phyloP scores from a whole-genome alignment of 2,888 invertebrate genomes.

The Balanococcus diminutus region DNA sequence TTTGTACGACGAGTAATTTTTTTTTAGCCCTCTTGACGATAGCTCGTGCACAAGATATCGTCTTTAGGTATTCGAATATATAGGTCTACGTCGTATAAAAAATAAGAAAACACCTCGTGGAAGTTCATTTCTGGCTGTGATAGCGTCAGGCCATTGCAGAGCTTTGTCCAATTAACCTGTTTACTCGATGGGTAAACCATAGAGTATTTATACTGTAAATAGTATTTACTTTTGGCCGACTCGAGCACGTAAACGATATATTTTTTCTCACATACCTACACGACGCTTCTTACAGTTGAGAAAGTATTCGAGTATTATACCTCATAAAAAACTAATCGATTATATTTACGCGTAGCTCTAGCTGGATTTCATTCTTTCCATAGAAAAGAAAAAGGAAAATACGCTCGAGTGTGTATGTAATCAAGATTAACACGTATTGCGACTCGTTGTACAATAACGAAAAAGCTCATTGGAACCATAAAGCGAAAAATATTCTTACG shows the following conservation, averaged over 20 bases:
- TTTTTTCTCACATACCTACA: neutral
- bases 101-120: neutral
- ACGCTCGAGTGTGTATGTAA: neutral
- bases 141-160: neutral
- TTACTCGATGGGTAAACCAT: neutral
- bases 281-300: neutral
- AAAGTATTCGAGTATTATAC: neutral
- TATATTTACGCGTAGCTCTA: neutral
- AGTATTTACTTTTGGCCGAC: neutral
- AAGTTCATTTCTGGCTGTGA: neutral
- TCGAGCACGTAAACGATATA: neutral
- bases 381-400: too few relatives aligned
- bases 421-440: slow-evolving; percentile 28
- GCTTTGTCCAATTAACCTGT: neutral
- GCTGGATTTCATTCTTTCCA: neutral
- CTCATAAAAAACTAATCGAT: slow-evolving; percentile 35
- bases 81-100: neutral
- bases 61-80: neutral
- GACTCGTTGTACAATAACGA: neutral
- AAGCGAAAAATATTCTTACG: neutral
- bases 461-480: neutral
- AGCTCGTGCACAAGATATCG: neutral
- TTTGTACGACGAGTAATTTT: slow-evolving; percentile 9
- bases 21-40: neutral
- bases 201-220: neutral